These are phyloP conservation scores for Oxycera nigricornis DNA, from an alignment of 2,888 invertebrate species.

Conservation along the genomic window DNA sequence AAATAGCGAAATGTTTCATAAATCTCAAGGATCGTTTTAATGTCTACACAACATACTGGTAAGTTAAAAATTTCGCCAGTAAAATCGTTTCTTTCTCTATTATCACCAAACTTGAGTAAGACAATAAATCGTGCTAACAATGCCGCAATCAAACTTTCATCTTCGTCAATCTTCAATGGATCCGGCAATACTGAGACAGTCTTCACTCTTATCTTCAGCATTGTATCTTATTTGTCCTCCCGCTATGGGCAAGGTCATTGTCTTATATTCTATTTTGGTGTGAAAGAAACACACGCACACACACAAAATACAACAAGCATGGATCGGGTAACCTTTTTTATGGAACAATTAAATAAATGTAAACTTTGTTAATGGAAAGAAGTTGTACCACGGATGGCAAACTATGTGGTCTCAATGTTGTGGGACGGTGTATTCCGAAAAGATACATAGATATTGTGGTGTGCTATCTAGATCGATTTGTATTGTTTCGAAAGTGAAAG, in stretches of 20 bases:
- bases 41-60: slow-evolving; percentile 63
- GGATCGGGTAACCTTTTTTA: too few species aligned
- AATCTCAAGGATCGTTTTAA: slow-evolving; percentile 59
- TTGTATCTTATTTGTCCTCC: neutral
- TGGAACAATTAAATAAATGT: slow-evolving; percentile 4
- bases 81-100: too few species aligned
- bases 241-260: neutral
- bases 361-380: neutral
- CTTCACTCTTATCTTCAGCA: too few species aligned
- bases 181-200: neutral
- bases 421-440: neutral
- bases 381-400: neutral
- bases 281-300: neutral
- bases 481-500: slow-evolving; percentile 20
- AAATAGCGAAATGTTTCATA: slow-evolving; percentile 61
- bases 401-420: too few species aligned
- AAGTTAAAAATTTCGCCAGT: slow-evolving; percentile 47
- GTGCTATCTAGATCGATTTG: neutral
- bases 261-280: neutral
- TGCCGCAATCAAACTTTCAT: neutral
- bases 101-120: too few species aligned
- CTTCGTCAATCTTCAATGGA: neutral
- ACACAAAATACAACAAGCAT: neutral
- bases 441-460: neutral
- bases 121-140: neutral